phyloP scores from a whole-genome alignment of 2,113 vertebrate genomes.

The Lanius collurio region DNA sequence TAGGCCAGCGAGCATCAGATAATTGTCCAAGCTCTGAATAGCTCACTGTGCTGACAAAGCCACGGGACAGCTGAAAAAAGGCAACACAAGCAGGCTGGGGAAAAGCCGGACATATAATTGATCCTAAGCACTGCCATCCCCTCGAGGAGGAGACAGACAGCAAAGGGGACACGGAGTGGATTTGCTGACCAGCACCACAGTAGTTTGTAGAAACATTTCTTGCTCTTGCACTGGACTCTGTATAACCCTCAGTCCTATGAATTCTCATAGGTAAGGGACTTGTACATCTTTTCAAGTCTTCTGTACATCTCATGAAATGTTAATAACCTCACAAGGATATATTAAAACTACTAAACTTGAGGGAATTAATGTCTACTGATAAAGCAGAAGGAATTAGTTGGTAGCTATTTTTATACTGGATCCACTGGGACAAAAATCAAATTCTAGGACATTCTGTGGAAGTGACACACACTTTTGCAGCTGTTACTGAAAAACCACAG shows the following conservation, averaged over 20 bases:
- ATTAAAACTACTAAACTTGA: not conserved
- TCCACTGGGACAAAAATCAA: slow-evolving; percentile 2
- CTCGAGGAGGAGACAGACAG: not conserved
- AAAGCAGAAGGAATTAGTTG: not conserved
- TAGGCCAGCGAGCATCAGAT: slow-evolving; percentile 45
- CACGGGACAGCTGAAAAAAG: not conserved
- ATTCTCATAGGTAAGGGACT: not conserved
- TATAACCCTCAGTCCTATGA: not conserved
- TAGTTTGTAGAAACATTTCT: not conserved
- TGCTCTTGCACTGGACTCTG: not conserved
- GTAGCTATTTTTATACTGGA: slow-evolving; percentile 24
- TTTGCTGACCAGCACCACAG: not conserved
- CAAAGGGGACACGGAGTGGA: not conserved
- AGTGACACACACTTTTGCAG: not conserved
- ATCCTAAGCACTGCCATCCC: not conserved
- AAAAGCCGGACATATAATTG: not conserved
- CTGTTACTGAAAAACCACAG: not conserved
- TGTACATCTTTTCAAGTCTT: not conserved
- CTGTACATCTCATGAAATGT: not conserved
- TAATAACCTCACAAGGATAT: not conserved
- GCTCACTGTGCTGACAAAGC: not conserved
- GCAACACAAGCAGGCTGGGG: not conserved
- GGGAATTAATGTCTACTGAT: slow-evolving; percentile 4
- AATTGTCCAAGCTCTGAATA: slow-evolving; percentile 6
- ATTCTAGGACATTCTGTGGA: slow-evolving; percentile 9